phyloP scores from a whole-genome alignment of 2,113 vertebrate genomes.

The Jaculus jaculus region DNA sequence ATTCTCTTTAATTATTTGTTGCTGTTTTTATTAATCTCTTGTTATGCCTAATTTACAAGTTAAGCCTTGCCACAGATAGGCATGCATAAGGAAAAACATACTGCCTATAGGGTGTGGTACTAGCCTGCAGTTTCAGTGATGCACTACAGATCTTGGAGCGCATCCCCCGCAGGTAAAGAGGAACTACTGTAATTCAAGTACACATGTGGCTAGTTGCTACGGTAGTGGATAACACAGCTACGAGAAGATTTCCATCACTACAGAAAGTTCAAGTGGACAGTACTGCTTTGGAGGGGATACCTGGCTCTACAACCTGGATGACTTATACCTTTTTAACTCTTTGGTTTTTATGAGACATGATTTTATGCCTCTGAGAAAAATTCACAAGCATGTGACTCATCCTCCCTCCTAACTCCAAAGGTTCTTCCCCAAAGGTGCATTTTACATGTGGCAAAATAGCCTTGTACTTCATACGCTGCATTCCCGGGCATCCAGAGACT shows the following conservation, averaged over 20 bases:
- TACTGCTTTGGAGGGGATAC: not conserved
- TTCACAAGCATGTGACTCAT: not conserved
- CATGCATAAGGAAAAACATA: not conserved
- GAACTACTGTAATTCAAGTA: not conserved
- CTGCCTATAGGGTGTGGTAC: not conserved
- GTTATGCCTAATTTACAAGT: not conserved
- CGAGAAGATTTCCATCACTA: not conserved
- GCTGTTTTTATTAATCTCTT: not conserved
- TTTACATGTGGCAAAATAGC: not conserved
- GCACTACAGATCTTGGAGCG: not conserved
- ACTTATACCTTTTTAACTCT: slow-evolving; percentile 30
- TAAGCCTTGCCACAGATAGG: not conserved
- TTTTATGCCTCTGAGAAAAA: slow-evolving; percentile 57
- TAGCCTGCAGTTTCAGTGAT: not conserved
- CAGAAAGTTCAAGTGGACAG: not conserved
- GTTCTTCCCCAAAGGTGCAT: not conserved
- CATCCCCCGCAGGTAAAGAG: not conserved
- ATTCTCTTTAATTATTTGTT: not conserved
- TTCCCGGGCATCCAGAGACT: not conserved
- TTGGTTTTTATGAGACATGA: slow-evolving; percentile 34
- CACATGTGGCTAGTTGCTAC: slow-evolving; percentile 14
- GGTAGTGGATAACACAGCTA: not conserved
- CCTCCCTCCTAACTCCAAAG: slow-evolving; percentile 40
- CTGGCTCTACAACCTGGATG: not conserved
- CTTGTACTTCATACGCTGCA: not conserved